These are phyloP conservation scores for Eupelmus urozonus DNA, from an alignment of 2,888 invertebrate species.

Conservation along the genomic window DNA sequence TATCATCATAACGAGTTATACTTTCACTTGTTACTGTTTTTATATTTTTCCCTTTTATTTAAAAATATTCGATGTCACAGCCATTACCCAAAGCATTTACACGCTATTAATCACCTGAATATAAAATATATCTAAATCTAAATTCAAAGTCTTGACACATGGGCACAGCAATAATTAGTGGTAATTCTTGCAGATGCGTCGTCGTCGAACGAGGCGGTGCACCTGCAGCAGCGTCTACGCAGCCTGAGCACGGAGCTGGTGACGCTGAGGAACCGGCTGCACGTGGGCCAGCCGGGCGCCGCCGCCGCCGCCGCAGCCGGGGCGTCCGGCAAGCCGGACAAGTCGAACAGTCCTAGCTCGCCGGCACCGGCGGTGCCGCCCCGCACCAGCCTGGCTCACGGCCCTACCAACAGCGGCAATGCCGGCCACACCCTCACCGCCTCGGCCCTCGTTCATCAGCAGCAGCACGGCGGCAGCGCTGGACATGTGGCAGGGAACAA, in stretches of 20 bases:
- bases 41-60: no score
- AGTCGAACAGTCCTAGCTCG: slow-evolving; percentile 3
- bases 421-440: slow-evolving; percentile 73
- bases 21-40: no score
- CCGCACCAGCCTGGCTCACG: slow-evolving; percentile 64
- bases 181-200: slow-evolving; percentile 86
- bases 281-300: slow-evolving; percentile 80
- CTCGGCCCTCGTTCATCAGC: slow-evolving; percentile 75
- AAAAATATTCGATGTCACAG: no score
- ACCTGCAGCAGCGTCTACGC: slow-evolving; percentile 92
- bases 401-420: slow-evolving; percentile 59
- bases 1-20: no score
- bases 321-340: slow-evolving; percentile 65
- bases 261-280: slow-evolving; percentile 92
- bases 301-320: slow-evolving; percentile 53
- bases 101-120: no score
- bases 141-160: no score
- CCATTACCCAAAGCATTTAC: no score
- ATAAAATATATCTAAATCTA: no score
- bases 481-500: not conserved
- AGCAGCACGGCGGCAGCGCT: slow-evolving; percentile 54
- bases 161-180: no score
- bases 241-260: slow-evolving; percentile 95
- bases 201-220: slow-evolving; percentile 95
- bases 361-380: slow-evolving; percentile 75